phyloP scores from a whole-genome alignment of 2,113 vertebrate species.

The Dunckerocampus dactyliophorus region DNA sequence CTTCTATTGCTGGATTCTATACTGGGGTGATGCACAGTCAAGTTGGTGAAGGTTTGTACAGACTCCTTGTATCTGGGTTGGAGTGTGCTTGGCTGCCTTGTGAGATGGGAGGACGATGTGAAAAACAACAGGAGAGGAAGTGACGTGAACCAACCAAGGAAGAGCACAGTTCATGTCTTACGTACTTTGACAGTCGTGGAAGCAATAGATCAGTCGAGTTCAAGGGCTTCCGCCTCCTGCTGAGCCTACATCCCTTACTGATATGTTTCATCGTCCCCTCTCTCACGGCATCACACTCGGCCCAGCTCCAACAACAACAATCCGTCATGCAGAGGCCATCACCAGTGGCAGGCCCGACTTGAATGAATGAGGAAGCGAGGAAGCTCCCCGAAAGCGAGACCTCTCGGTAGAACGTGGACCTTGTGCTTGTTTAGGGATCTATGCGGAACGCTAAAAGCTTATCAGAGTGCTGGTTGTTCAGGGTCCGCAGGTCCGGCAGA shows the following conservation, averaged over 20 bases:
- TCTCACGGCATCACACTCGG: conserved; percentile 24
- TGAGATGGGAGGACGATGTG: conserved; percentile 19
- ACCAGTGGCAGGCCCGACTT: conserved; percentile 21
- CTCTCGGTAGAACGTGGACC: conserved; percentile 11
- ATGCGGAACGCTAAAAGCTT: conserved; percentile 79
- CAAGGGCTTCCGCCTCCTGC: conserved; percentile 29
- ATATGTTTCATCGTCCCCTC: conserved; percentile 5
- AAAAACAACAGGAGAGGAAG: conserved; percentile 13
- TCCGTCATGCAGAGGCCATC: conserved; percentile 45
- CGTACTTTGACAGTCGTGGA: conserved; percentile 36
- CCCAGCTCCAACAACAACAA: conserved; percentile 34
- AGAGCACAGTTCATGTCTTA: conserved; percentile 39
- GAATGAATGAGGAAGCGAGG: conserved; percentile 21
- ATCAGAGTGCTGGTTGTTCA: conserved; percentile 79
- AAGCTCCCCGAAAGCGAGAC: conserved; percentile 16
- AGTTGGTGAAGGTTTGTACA: conserved; percentile 29
- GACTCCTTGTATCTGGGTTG: conserved; percentile 12
- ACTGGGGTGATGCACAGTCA: conserved; percentile 40
- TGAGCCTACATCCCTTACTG: conserved; percentile 14
- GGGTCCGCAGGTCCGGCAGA: conserved; percentile 76
- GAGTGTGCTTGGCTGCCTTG: conserved; percentile 29
- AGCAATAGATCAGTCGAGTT: conserved; percentile 42
- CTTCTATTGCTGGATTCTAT: conserved; percentile 56
- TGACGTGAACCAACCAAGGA: conserved; percentile 36
- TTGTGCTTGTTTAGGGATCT: conserved; percentile 62